Conservation (phyloP, 1,140 invertebrate genomes). For the Papilio dardanus region DNA sequence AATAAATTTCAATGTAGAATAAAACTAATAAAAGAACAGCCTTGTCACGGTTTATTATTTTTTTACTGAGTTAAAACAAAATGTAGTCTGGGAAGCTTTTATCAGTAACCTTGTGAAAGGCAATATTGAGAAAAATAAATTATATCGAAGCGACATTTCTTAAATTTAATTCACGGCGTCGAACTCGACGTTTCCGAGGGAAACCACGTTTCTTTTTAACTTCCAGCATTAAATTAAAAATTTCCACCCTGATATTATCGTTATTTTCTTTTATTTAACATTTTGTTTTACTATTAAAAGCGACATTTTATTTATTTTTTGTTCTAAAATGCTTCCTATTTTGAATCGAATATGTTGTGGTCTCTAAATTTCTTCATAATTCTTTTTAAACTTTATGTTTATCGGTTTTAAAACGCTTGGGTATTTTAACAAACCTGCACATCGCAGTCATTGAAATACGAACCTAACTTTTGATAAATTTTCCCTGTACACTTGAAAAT, state of each 20-base stretch:
- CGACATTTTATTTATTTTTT: no score
- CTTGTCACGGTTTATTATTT: not conserved
- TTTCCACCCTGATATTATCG: not conserved
- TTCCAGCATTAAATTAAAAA: conserved; percentile 4
- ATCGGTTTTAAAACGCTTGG: no score
- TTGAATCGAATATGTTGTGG: no score
- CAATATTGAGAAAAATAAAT: conserved; percentile 19
- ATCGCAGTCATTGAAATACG: not conserved
- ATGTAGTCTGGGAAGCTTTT: not conserved
- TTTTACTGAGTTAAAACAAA: conserved; percentile 2
- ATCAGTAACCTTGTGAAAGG: conserved; percentile 12
- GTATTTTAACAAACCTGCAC: not conserved
- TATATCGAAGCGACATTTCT: conserved; percentile 16
- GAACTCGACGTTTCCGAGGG: conserved; percentile 14
- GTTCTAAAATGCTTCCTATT: no score
- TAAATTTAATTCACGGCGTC: conserved; percentile 1
- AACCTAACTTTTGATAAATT: not conserved
- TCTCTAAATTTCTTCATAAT: no score
- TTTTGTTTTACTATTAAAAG: no score
- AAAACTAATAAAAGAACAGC: not conserved
- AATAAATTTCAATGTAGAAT: not conserved
- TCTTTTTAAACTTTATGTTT: no score
- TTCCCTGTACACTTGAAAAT: not conserved
- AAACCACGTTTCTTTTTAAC: conserved; percentile 18
- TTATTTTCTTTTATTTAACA: no score